Base-by-base conservation (phyloP, 2,113 vertebrate genomes). In the Anoplopoma fimbria region DNA sequence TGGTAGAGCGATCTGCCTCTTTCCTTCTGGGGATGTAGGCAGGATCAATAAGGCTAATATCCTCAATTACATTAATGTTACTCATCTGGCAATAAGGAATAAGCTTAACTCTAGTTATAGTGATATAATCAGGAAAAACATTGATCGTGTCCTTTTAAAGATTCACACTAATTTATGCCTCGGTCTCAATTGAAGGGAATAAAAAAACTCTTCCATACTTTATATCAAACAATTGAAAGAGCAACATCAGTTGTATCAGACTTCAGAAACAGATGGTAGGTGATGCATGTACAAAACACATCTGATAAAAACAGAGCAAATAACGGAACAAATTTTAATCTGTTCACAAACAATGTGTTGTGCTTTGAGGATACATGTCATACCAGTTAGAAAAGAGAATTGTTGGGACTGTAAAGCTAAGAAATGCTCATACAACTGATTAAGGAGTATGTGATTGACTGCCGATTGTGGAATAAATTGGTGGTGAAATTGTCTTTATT, bases 21-120 rank as follows among this genome's bases (percentile, higher is more conserved):
- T 69, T 69, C 21, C 34, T 58, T 55, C 36, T 75, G 61, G 23
- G 76, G 47, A 75, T 34, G 47, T 69, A 12, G 42, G 70, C 60
- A 74, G 71, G 79, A 85, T 77, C 80, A 74, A 81, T 72, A 38
- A 65, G 49, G 75, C 67, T 79, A 49, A 63, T 72, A 55, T 62
- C 8, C 60, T 57, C 65, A 23, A 34, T 23, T 53, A 29, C 47
- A 76, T 72, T 60, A 60, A 68, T 60, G 40, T 47, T 72, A 64
- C 79, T 40, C 33, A 71, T 69, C n/a, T 69, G 47, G 27, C 47
- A 60, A 61, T 23, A 29, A 34, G 13, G 25, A 71, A 82, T 47
- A 74, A 45, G 77, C 29, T 82, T 3, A 78, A 62, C 47, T 68
- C 51, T 53, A 72, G 73, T 82, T 79, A 49, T 49, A 79, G 55